Conservation (phyloP, 2,113 vertebrate species). For the Melanostigma gelatinosum region DNA sequence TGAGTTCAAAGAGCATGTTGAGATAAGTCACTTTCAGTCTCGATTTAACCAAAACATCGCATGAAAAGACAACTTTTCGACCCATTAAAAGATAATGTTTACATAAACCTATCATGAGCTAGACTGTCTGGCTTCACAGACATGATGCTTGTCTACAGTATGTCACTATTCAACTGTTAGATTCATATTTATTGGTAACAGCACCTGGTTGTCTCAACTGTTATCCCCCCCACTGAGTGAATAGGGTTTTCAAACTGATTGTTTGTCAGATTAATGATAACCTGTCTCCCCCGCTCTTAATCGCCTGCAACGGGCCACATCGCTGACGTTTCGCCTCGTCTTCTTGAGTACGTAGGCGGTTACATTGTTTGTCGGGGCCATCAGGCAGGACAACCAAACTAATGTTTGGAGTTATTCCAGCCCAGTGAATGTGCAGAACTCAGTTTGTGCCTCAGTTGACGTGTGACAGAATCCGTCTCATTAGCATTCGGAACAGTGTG, state of each 20-base stretch:
- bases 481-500: conserved; percentile 28
- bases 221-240: not conserved
- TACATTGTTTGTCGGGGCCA: not conserved
- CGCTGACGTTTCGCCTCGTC: not conserved
- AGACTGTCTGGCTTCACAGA: not conserved
- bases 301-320: not conserved
- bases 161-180: conserved; percentile 3
- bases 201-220: conserved; percentile 8
- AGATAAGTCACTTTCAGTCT: conserved; percentile 26
- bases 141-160: not conserved
- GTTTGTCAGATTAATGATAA: conserved; percentile 27
- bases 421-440: conserved; percentile 31
- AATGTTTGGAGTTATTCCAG: conserved; percentile 19
- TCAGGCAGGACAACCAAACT: conserved; percentile 10
- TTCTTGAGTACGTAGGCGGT: not conserved
- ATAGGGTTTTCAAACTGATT: conserved; percentile 27
- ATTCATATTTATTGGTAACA: not conserved
- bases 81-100: not conserved
- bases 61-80: conserved; percentile 8
- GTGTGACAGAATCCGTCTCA: conserved; percentile 44
- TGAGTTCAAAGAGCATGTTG: conserved; percentile 34
- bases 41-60: conserved; percentile 5
- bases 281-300: not conserved
- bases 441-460: conserved; percentile 28
- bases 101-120: not conserved